Conservation (phyloP, 2,797 vertebrate genomes). For the Tenualosa thibaudeaui region DNA sequence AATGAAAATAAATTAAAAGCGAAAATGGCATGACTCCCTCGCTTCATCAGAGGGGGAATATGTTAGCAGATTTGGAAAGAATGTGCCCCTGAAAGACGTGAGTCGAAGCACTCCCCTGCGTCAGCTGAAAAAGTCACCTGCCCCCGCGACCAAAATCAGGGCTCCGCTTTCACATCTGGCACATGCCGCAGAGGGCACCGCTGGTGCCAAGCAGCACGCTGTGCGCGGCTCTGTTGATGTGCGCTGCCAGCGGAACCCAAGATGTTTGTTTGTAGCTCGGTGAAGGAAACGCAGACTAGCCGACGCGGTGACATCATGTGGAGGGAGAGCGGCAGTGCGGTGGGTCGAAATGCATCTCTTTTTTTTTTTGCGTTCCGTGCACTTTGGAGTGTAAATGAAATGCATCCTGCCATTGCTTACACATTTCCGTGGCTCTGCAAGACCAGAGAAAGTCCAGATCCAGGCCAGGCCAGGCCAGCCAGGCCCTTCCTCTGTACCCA, state of each 20-base stretch:
- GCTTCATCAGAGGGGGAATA: conserved; percentile 24
- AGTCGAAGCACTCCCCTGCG: neutral
- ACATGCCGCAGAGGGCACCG: neutral
- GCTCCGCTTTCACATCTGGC: conserved; percentile 32
- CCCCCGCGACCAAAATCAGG: neutral
- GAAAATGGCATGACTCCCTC: conserved; percentile 32
- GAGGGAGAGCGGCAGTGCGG: neutral
- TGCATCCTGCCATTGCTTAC: conserved; percentile 19
- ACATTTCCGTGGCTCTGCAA: neutral
- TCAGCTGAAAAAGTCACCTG: conserved; percentile 30
- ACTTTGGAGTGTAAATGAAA: conserved; percentile 19
- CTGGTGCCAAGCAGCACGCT: conserved; percentile 9
- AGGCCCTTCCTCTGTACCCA: neutral
- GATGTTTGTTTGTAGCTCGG: conserved; percentile 14
- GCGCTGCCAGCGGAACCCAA: conserved; percentile 15
- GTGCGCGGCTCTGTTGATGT: neutral
- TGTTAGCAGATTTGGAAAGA: conserved; percentile 40
- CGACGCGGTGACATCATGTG: neutral
- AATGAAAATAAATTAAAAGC: conserved; percentile 44
- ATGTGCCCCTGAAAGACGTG: conserved; percentile 24
- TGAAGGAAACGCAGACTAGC: neutral
- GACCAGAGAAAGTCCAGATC: conserved; percentile 18
- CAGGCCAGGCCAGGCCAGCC: neutral
- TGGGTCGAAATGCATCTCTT: neutral
- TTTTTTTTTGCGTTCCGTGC: neutral